Percentiles rank a stretch among this genome's conserved stretches.
These are phyloP conservation scores for Jaculus jaculus DNA, from an alignment of 2,113 vertebrate genomes.

Conservation along the genomic window DNA sequence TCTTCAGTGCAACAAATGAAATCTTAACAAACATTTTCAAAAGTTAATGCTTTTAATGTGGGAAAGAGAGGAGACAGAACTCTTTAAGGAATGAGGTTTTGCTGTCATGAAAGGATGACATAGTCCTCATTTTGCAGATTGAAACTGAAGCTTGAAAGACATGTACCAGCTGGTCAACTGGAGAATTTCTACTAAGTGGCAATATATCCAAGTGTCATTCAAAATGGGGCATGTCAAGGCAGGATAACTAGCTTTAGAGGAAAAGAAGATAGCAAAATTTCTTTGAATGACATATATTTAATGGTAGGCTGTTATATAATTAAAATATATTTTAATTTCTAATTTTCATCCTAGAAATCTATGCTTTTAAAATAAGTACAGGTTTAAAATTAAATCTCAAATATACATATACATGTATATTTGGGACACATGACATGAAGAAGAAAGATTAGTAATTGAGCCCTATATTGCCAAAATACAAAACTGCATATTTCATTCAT, in stretches of 20 bases:
- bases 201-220: background rate
- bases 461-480: background rate
- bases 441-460: background rate
- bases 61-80: background rate
- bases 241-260: background rate
- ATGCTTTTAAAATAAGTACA: constrained; percentile 5
- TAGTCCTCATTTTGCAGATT: background rate
- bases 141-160: background rate
- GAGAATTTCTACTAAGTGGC: background rate
- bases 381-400: background rate
- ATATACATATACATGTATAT: background rate
- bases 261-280: background rate
- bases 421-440: background rate
- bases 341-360: background rate
- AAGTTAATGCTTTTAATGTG: background rate
- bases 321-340: background rate
- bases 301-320: background rate
- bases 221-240: background rate
- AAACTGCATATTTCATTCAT: background rate
- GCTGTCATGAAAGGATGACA: background rate
- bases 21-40: background rate
- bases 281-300: background rate
- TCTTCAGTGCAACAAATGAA: too few species aligned
- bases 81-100: background rate
- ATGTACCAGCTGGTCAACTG: too few species aligned